Evolutionary conservation across 1,140 invertebrate species (phyloP).

Genomic region (Drosophila ohnishii): DNA sequence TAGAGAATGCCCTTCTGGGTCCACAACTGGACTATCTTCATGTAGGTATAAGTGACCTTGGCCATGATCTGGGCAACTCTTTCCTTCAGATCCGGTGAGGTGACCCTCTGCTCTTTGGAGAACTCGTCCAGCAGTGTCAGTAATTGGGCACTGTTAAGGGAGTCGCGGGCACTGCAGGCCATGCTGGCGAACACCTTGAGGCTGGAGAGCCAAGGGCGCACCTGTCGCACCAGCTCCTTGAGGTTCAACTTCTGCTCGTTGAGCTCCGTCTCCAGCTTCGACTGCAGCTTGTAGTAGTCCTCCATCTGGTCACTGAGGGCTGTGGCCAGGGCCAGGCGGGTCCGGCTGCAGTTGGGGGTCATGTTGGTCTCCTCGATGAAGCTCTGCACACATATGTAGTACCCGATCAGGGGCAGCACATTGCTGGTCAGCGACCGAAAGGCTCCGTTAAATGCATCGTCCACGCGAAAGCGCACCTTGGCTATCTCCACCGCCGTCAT

Average conservation of each 20-base stretch:
- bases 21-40: conserved; percentile 73
- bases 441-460: conserved; percentile 45
- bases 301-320: conserved; percentile 31
- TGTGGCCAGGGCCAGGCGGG: conserved; percentile 34
- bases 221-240: conserved; percentile 47
- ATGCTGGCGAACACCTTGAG: conserved; percentile 39
- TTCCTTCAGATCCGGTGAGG: conserved; percentile 11
- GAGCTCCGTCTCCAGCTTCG: conserved; percentile 50
- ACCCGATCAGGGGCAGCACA: conserved; percentile 46
- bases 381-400: conserved; percentile 63
- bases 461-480: conserved; percentile 49
- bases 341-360: conserved; percentile 16
- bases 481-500: conserved; percentile 40
- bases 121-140: conserved; percentile 47
- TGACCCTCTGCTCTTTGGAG: conserved; percentile 21
- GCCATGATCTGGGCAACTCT: conserved; percentile 18
- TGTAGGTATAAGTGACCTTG: conserved; percentile 40
- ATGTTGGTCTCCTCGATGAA: conserved; percentile 60
- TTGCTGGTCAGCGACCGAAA: conserved; percentile 47
- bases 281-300: conserved; percentile 55
- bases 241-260: conserved; percentile 33
- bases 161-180: conserved; percentile 9
- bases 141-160: conserved; percentile 39
- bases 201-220: conserved; percentile 56
- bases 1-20: conserved; percentile 61